A percentile compares a stretch with the other conserved stretches of the same genome.
Conservation (phyloP, 2,797 vertebrate species). For the Hephaestus fuliginosus region DNA sequence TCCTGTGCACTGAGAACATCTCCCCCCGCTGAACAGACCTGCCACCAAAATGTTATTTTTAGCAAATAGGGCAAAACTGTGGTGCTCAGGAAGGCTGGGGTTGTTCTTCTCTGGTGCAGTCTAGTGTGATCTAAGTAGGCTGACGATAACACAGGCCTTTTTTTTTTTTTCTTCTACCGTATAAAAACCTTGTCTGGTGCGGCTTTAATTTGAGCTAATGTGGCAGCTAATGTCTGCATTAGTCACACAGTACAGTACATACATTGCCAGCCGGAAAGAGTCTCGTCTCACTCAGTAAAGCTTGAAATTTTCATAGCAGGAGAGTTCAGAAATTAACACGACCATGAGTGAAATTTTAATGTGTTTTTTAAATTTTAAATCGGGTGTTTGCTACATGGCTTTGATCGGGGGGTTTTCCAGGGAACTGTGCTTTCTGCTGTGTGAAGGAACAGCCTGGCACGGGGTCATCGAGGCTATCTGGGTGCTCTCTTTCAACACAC, state of each 20-base stretch:
- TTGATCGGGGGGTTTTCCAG: neutral
- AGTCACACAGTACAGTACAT: neutral
- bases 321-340: neutral
- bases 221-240: slow-evolving; percentile 17
- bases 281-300: neutral
- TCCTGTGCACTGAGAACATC: slow-evolving; percentile 18
- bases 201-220: slow-evolving; percentile 29
- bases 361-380: neutral
- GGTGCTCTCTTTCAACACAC: slow-evolving; percentile 60
- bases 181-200: slow-evolving; percentile 26
- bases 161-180: neutral
- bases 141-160: slow-evolving; percentile 25
- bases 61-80: slow-evolving; percentile 59
- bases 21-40: slow-evolving; percentile 31
- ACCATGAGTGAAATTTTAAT: neutral
- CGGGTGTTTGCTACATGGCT: neutral
- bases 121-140: slow-evolving; percentile 42
- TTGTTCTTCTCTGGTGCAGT: slow-evolving; percentile 29
- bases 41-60: slow-evolving; percentile 56
- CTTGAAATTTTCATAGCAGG: neutral
- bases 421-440: neutral
- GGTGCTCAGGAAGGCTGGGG: slow-evolving; percentile 22
- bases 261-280: neutral
- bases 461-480: slow-evolving; percentile 65
- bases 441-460: neutral